Conservation (phyloP, 2,888 invertebrate species). For the Calliopum simillimum region DNA sequence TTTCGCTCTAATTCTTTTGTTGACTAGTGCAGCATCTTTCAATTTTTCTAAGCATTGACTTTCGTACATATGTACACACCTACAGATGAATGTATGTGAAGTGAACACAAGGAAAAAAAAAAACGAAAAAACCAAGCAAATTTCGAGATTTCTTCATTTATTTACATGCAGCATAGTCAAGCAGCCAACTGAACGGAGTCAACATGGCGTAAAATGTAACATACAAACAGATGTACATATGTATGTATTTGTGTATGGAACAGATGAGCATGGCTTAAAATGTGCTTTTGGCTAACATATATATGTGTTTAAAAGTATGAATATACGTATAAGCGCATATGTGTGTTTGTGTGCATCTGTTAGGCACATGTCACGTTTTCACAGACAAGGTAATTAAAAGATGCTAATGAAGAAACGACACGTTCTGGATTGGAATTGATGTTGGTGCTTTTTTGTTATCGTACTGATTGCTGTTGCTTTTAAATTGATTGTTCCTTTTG, state of each 20-base stretch:
- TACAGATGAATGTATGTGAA: not conserved
- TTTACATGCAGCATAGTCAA: not conserved
- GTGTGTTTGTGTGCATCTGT: not conserved
- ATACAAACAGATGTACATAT: too few relatives aligned
- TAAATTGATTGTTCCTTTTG: too few relatives aligned
- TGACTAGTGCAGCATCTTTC: too few relatives aligned
- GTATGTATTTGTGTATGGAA: too few relatives aligned
- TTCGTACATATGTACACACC: too few relatives aligned
- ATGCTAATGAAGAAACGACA: slow-evolving; percentile 55
- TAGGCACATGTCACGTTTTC: slow-evolving; percentile 12
- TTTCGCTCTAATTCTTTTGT: too few relatives aligned
- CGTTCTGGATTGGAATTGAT: slow-evolving; percentile 10
- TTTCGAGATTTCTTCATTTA: slow-evolving; percentile 1
- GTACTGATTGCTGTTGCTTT: not conserved
- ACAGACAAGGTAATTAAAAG: slow-evolving; percentile 58
- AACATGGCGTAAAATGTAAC: not conserved
- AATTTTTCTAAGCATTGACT: too few relatives aligned
- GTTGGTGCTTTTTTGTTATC: not conserved
- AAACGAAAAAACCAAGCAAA: not conserved
- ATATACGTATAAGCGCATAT: not conserved
- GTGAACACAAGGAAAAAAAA: not conserved
- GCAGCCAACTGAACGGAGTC: slow-evolving; percentile 4
- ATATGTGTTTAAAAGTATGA: too few relatives aligned
- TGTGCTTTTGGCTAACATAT: not conserved
- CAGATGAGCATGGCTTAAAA: not conserved